Conservation (phyloP, 2,888 invertebrate genomes). For the Drosophila putrida region DNA sequence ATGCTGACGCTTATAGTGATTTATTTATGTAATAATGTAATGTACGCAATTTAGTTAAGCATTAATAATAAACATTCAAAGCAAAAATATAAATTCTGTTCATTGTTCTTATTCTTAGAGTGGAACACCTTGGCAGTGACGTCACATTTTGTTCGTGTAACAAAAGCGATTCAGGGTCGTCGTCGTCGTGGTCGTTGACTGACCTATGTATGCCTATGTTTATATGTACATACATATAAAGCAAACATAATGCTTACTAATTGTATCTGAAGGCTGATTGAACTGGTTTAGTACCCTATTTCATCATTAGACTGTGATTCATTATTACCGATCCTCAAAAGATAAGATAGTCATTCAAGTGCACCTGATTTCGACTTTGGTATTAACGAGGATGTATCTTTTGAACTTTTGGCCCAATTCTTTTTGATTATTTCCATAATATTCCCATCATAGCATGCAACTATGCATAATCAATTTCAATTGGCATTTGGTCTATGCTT, state of each 20-base stretch:
- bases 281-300: constrained; percentile 42
- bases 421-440: constrained; percentile 19
- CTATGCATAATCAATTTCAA: constrained; percentile 64
- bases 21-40: constrained; percentile 66
- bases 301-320: constrained; percentile 39
- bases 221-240: constrained; percentile 16
- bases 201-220: constrained; percentile 1
- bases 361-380: constrained; percentile 1
- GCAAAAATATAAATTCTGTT: constrained; percentile 27
- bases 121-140: constrained; percentile 54
- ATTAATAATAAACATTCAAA: constrained; percentile 57
- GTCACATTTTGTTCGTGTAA: constrained; percentile 55
- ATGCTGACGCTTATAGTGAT: constrained; percentile 43
- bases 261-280: constrained; percentile 54
- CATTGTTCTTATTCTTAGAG: constrained; percentile 52
- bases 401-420: constrained; percentile 78
- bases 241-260: constrained; percentile 58
- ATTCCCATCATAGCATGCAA: constrained; percentile 25
- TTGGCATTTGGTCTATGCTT: constrained; percentile 42
- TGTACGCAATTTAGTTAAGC: constrained; percentile 70
- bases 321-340: constrained; percentile 9
- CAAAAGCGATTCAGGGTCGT: constrained; percentile 44
- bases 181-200: constrained; percentile 2
- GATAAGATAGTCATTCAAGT: constrained; percentile 40
- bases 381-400: background rate